Evolutionary conservation across 2,888 invertebrate species (phyloP).

Genomic region (Drosophila paucipuncta): DNA sequence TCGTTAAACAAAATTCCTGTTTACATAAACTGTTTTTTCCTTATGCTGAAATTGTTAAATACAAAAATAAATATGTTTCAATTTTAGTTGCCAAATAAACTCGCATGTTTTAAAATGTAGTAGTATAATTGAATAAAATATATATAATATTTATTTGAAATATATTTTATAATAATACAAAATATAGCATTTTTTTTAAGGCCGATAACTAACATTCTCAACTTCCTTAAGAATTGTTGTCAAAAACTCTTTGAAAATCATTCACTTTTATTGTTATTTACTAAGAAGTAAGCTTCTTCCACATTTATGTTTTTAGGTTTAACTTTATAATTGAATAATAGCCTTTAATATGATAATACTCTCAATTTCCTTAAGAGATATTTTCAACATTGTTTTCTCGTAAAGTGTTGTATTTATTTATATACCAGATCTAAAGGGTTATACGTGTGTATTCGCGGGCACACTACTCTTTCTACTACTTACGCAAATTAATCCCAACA

Average conservation of each 20-base stretch:
- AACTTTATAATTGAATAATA: too few relatives aligned
- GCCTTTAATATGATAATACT: not conserved
- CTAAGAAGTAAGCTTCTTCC: not conserved
- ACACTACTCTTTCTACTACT: not conserved
- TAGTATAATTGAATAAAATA: not conserved
- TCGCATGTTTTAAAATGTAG: too few relatives aligned
- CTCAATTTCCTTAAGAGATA: not conserved
- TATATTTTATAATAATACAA: not conserved
- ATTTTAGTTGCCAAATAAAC: not conserved
- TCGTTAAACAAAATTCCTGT: not conserved
- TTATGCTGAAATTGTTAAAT: not conserved
- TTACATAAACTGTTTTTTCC: not conserved
- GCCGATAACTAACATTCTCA: not conserved
- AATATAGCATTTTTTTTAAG: not conserved
- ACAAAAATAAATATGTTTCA: not conserved
- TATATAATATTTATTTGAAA: too few relatives aligned
- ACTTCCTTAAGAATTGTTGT: not conserved
- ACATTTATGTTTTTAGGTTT: too few relatives aligned
- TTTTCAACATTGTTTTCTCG: not conserved
- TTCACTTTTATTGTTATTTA: not conserved
- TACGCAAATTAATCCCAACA: slow-evolving; percentile 15
- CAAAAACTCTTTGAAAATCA: not conserved
- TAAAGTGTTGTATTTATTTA: not conserved
- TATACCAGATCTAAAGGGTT: not conserved
- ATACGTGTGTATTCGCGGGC: not conserved